Percentiles rank a stretch among this genome's conserved stretches.
Conservation (phyloP, 1,140 invertebrate species). For the Heliothis virescens region DNA sequence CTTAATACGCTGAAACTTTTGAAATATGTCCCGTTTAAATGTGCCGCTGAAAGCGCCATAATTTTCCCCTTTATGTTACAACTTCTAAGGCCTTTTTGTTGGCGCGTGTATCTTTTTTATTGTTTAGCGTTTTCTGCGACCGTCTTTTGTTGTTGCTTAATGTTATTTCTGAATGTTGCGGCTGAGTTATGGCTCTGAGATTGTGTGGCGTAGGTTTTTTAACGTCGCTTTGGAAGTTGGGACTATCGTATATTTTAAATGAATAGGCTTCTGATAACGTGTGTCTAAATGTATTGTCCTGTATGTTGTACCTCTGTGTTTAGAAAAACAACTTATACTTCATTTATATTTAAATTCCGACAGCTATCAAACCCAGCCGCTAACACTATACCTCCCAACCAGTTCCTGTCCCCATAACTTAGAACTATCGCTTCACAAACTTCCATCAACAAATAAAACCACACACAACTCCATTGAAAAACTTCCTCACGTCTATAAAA, state of each 20-base stretch:
- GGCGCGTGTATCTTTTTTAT: constrained; percentile 49
- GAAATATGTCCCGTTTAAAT: constrained; percentile 85
- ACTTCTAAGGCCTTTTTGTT: constrained; percentile 76
- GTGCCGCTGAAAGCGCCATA: constrained; percentile 84
- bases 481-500: constrained; percentile 43
- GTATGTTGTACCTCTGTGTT: background rate
- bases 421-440: constrained; percentile 13
- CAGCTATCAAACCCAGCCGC: background rate
- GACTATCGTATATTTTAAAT: background rate
- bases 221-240: background rate
- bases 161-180: constrained; percentile 33
- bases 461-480: constrained; percentile 37
- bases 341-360: background rate
- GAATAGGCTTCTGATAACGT: no score
- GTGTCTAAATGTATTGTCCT: background rate
- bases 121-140: constrained; percentile 47
- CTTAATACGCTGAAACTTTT: constrained; percentile 85
- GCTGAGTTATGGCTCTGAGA: constrained; percentile 17
- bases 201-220: constrained; percentile 27
- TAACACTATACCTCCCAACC: constrained; percentile 5
- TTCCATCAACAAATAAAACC: constrained; percentile 34
- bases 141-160: constrained; percentile 44
- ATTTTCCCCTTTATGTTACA: constrained; percentile 81
- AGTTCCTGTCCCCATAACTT: constrained; percentile 11
- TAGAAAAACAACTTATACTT: background rate